Conservation (phyloP, 2,888 invertebrate genomes). For the Anthrax anthrax region DNA sequence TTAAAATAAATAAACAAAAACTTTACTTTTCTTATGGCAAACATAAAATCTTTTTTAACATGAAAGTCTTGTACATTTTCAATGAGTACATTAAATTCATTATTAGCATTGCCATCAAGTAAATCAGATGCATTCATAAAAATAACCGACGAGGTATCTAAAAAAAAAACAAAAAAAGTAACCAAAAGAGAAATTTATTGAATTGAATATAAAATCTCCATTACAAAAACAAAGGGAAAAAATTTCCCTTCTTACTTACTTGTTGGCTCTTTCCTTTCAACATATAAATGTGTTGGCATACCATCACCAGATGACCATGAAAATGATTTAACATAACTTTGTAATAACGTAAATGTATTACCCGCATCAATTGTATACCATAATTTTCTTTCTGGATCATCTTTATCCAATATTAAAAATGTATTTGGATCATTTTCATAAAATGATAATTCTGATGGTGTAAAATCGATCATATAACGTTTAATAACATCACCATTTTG, state of each 20-base stretch:
- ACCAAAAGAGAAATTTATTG: not conserved
- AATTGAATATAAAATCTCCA: too few relatives aligned
- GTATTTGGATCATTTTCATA: constrained; percentile 54
- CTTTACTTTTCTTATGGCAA: constrained; percentile 51
- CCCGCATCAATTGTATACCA: constrained; percentile 67
- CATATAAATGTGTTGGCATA: constrained; percentile 42
- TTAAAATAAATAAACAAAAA: too few relatives aligned
- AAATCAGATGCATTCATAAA: constrained; percentile 17
- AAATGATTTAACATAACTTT: constrained; percentile 63
- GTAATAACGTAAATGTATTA: constrained; percentile 49
- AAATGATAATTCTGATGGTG: constrained; percentile 63
- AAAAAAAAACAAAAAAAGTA: constrained; percentile 1
- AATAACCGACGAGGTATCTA: constrained; percentile 17
- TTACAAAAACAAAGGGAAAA: not conserved
- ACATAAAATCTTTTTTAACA: constrained; percentile 70
- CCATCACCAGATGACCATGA: constrained; percentile 51
- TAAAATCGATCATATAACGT: constrained; percentile 50
- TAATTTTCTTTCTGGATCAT: constrained; percentile 47
- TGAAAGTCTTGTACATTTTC: constrained; percentile 67
- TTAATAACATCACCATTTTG: constrained; percentile 58
- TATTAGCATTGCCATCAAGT: constrained; percentile 10
- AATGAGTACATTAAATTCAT: constrained; percentile 34
- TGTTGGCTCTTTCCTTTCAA: constrained; percentile 53
- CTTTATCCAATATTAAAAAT: constrained; percentile 63
- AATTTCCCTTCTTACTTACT: constrained; percentile 24